phyloP scores from a whole-genome alignment of 1,140 invertebrate species.

The Geopemphigus sp. region DNA sequence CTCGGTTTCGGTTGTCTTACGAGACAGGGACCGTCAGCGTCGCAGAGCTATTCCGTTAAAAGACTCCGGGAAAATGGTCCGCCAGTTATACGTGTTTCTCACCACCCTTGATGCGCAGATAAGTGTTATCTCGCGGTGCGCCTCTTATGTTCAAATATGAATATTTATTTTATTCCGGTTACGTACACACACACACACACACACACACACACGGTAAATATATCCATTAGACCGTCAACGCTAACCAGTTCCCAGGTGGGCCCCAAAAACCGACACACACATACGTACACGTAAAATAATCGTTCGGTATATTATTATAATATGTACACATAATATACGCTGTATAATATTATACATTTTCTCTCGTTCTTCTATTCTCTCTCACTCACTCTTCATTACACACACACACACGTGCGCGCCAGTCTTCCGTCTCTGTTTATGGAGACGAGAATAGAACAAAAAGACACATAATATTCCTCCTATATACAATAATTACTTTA shows the following conservation, averaged over 20 bases:
- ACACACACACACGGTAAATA: slow-evolving; percentile 1
- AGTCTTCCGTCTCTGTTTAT: background rate
- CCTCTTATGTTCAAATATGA: slow-evolving; percentile 25
- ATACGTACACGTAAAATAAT: slow-evolving; percentile 28
- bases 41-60: too few relatives aligned
- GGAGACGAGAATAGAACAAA: slow-evolving; percentile 41
- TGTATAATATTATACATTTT: slow-evolving; percentile 39
- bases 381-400: background rate
- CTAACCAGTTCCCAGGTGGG: slow-evolving; percentile 48
- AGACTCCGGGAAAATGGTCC: background rate
- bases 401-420: background rate
- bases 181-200: slow-evolving; percentile 19
- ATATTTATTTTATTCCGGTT: slow-evolving; percentile 46
- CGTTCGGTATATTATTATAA: slow-evolving; percentile 47
- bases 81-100: background rate
- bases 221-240: slow-evolving; percentile 48
- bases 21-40: too few relatives aligned
- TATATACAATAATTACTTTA: slow-evolving; percentile 42
- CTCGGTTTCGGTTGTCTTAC: too few relatives aligned
- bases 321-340: slow-evolving; percentile 44
- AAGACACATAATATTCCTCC: slow-evolving; percentile 44
- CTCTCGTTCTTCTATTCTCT: background rate
- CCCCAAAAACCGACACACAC: slow-evolving; percentile 45
- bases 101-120: background rate
- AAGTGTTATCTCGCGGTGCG: slow-evolving; percentile 21